phyloP scores from a whole-genome alignment of 92 coral and sea anemone species.

The Epizoanthus scotinus region DNA sequence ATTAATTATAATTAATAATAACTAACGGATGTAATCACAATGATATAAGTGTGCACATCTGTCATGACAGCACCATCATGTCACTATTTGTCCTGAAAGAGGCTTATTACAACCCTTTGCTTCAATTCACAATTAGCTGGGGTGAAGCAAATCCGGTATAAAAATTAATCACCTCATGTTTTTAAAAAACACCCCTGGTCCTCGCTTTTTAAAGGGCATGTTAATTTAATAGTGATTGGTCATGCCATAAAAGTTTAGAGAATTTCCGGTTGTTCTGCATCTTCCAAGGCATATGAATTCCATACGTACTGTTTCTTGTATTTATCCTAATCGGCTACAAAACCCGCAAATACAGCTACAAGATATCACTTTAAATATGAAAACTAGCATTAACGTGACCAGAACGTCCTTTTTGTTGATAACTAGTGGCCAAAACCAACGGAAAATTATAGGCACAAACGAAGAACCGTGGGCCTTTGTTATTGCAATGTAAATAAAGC shows the following conservation, averaged over 20 bases:
- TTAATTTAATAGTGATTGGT: not conserved
- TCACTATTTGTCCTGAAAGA: no score
- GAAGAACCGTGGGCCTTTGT: slow-evolving; percentile 8
- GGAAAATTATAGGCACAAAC: not conserved
- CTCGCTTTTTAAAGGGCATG: no score
- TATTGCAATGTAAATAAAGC: not conserved
- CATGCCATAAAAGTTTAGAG: slow-evolving; percentile 8
- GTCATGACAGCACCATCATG: no score
- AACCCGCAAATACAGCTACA: not conserved
- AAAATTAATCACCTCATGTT: no score
- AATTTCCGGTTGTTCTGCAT: not conserved
- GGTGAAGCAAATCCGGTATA: no score
- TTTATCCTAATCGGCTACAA: not conserved
- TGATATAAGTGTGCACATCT: no score
- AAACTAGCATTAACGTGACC: not conserved
- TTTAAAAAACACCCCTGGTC: no score
- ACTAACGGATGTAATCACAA: no score
- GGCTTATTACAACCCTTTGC: no score
- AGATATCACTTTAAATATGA: not conserved
- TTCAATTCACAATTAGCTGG: no score
- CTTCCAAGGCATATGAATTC: not conserved
- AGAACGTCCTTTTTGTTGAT: not conserved
- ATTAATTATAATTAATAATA: no score
- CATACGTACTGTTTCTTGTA: not conserved
- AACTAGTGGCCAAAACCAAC: not conserved